Evolutionary conservation across 2,797 vertebrate genomes (phyloP), one percentile per base, ranked within the genome.

Genomic region (Cryptoprocta ferox): DNA sequence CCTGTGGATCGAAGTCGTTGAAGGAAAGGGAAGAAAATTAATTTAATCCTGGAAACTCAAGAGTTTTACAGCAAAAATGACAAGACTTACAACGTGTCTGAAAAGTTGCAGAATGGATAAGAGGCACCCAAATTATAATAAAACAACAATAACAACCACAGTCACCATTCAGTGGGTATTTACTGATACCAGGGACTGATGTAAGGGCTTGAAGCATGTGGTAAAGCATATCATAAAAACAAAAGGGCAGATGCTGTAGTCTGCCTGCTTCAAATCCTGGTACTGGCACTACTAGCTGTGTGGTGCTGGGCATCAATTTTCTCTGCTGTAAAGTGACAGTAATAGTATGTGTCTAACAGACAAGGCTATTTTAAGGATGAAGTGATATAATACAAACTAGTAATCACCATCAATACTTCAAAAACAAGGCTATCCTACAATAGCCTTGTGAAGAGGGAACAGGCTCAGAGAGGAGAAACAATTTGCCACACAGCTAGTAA

Each of bases 1-100:
- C 99, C 99, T 99, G 98, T 86, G 21, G 15, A 50, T 83, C 89
- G 19, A 96, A 96, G 80, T 48, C 93, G 95, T 89, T 19, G 50
- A 97, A 87, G 65, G 32, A 26, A 89, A 91, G 37, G 26, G 12
- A 30, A 19, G 59, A 63, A 65, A 35, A 59, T 98, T 68, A 98
- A 39, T 79, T 98, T 68, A 98, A 39, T 76, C 92, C 56, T 26
- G 92, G 84, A 89, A 80, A 94, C 39, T 80, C 26, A 94, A 91
- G 63, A 70, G 8, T 37, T 82, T 59, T 37, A 70, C 8, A 89
- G 61, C 30, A 82, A 87, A 96, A 86, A 71, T 53, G 65, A 70
- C 50, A 68, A 91, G 61, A 32, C 32, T n/a, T 85, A 75, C 76
- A 84, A 75, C 71, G 48, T 85, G 12, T 19, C 65, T 94, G 4